Evolutionary conservation across 2,888 invertebrate genomes (phyloP).

Genomic region (Thera britannica): DNA sequence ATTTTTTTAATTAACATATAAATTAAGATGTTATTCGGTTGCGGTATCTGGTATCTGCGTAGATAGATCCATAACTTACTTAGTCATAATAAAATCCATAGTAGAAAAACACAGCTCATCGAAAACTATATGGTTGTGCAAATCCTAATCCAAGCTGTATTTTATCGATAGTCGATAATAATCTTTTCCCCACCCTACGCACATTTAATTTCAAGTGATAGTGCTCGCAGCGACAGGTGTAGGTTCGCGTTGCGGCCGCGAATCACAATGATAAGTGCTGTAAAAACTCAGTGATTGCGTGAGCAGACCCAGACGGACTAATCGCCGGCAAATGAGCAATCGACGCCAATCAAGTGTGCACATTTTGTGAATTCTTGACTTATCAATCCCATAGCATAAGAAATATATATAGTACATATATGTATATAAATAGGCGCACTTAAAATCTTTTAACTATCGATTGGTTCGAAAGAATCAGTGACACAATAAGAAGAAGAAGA

Average conservation of each 20-base stretch:
- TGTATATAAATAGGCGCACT: no score
- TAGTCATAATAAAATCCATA: background rate
- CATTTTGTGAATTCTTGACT: no score
- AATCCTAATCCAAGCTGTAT: background rate
- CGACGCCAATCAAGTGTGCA: slow-evolving; percentile 34
- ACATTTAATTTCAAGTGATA: slow-evolving; percentile 48
- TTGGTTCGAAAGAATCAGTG: no score
- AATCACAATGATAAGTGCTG: slow-evolving; percentile 38
- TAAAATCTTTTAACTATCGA: no score
- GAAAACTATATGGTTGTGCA: no score
- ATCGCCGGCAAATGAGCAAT: slow-evolving; percentile 47
- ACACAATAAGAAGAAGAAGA: no score
- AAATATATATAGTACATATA: no score
- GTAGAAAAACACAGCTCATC: no score
- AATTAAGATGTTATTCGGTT: slow-evolving; percentile 21
- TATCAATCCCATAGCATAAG: no score
- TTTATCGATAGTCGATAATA: slow-evolving; percentile 33
- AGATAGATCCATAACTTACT: background rate
- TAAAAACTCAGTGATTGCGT: slow-evolving; percentile 54
- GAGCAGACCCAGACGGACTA: slow-evolving; percentile 48
- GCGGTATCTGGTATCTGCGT: background rate
- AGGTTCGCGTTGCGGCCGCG: slow-evolving; percentile 32
- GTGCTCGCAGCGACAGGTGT: slow-evolving; percentile 73
- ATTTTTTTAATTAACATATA: slow-evolving; percentile 27
- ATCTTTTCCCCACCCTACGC: slow-evolving; percentile 43